Evolutionary conservation across 2,888 invertebrate species (phyloP).

Genomic region (Thera obeliscata): DNA sequence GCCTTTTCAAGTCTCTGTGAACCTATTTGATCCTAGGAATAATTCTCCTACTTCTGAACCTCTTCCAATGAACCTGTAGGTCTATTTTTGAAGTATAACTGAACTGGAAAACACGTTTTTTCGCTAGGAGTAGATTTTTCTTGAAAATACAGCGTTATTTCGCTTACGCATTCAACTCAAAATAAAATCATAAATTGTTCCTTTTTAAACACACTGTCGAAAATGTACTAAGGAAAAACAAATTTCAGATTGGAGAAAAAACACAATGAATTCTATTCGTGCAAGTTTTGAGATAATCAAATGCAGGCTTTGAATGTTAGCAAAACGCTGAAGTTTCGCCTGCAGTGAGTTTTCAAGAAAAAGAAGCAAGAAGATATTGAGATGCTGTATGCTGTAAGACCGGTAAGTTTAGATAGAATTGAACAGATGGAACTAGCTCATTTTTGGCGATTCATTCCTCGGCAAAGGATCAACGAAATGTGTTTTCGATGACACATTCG

Average conservation of each 20-base stretch:
- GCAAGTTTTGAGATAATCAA: constrained; percentile 13
- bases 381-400: constrained; percentile 80
- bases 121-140: no score
- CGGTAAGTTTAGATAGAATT: constrained; percentile 58
- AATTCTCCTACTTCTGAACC: no score
- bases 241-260: constrained; percentile 22
- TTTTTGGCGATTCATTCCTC: no score
- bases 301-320: constrained; percentile 9
- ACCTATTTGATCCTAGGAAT: no score
- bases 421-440: no score
- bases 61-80: neutral
- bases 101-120: neutral
- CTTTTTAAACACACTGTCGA: no score
- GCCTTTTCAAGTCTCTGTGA: no score
- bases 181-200: neutral
- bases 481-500: no score
- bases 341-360: constrained; percentile 37
- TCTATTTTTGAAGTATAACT: neutral
- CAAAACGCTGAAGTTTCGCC: constrained; percentile 7
- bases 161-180: neutral
- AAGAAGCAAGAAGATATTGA: constrained; percentile 50
- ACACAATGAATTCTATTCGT: constrained; percentile 26
- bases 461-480: no score
- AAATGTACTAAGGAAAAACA: constrained; percentile 7
- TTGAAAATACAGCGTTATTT: neutral